Percentiles rank a stretch among this genome's conserved stretches.
Evolutionary conservation across 2,888 invertebrate species (phyloP).

Genomic region (Ariolimax columbianus): DNA sequence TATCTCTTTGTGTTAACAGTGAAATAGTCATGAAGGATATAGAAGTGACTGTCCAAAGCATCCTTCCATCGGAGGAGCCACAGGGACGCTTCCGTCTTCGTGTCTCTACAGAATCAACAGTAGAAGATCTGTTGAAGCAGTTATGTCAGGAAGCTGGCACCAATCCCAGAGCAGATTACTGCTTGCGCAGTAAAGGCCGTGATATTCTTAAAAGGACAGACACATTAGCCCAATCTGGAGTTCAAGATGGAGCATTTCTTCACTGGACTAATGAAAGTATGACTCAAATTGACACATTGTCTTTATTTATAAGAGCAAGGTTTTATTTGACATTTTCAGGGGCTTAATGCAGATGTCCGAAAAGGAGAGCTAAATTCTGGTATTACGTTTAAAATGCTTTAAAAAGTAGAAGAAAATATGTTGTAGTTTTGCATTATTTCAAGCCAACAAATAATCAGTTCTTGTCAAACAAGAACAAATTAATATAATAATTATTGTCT

Average conservation of each 20-base stretch:
- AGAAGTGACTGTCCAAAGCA: conserved; percentile 61
- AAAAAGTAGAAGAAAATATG: no score
- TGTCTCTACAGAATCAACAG: conserved; percentile 58
- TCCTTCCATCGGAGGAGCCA: conserved; percentile 60
- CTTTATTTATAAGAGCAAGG: not conserved
- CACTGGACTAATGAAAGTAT: conserved; percentile 70
- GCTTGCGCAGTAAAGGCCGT: conserved; percentile 66
- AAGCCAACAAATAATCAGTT: no score
- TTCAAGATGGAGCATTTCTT: conserved; percentile 72
- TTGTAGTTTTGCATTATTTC: no score
- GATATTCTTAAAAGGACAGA: conserved; percentile 66
- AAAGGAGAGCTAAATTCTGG: no score
- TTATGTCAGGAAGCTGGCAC: conserved; percentile 65
- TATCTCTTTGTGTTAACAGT: not conserved
- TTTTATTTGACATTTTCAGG: no score
- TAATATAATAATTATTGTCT: no score
- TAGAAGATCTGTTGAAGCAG: conserved; percentile 59
- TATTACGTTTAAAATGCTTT: no score
- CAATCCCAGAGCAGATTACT: conserved; percentile 62
- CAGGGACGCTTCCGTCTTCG: conserved; percentile 58
- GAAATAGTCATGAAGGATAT: conserved; percentile 53
- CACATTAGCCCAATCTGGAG: conserved; percentile 62
- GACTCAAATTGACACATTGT: not conserved
- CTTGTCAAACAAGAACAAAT: no score
- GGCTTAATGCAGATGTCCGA: no score